A percentile compares a stretch with the other conserved stretches of the same genome.
phyloP scores from a whole-genome alignment of 2,113 vertebrate genomes.

The Danio rerio region DNA sequence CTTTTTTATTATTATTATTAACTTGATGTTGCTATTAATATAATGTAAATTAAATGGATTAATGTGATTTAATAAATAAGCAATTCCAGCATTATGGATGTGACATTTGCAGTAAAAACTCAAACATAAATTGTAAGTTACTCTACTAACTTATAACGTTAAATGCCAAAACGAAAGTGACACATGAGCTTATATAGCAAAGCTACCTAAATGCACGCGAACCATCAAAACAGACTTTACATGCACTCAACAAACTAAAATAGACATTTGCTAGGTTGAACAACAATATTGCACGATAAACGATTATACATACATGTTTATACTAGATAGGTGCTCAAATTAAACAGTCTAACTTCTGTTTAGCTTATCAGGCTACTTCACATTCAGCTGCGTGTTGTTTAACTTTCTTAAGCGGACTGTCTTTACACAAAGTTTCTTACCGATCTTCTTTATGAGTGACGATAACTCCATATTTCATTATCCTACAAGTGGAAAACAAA shows the following conservation, averaged over 20 bases:
- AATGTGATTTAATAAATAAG: too few relatives aligned
- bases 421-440: constrained; percentile 66
- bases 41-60: too few relatives aligned
- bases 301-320: background rate
- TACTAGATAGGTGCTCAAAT: background rate
- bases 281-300: background rate
- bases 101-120: too few relatives aligned
- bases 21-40: too few relatives aligned
- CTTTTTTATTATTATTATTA: too few relatives aligned
- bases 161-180: background rate
- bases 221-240: background rate
- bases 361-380: constrained; percentile 30
- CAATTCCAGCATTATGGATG: too few relatives aligned
- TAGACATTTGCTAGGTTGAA: background rate
- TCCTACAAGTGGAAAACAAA: background rate
- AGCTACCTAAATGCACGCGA: background rate
- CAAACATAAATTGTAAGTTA: too few relatives aligned
- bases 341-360: background rate
- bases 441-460: constrained; percentile 82
- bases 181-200: background rate
- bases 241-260: background rate
- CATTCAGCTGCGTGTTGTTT: constrained; percentile 8
- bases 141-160: too few relatives aligned
- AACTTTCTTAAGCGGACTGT: background rate
- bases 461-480: constrained; percentile 75